These are phyloP conservation scores for Cryptosula pallasiana DNA, from an alignment of 2,888 invertebrate genomes.

Conservation along the genomic window DNA sequence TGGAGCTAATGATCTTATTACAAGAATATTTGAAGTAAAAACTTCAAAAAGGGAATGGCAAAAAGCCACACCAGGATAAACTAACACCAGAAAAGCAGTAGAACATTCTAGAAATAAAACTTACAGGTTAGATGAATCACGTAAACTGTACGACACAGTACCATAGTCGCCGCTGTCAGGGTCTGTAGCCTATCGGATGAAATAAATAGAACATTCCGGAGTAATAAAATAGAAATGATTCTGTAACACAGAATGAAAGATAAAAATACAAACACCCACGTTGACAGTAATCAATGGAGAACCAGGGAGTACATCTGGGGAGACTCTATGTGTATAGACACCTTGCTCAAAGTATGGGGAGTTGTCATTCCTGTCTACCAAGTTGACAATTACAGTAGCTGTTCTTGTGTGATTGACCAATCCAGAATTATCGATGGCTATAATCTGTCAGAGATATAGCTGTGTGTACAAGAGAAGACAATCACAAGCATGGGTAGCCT, in stretches of 20 bases:
- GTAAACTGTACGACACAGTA: neutral
- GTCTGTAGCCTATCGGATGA: neutral
- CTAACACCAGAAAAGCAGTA: too few species aligned
- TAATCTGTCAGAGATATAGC: neutral
- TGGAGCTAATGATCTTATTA: too few species aligned
- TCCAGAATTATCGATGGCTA: neutral
- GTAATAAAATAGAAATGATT: too few species aligned
- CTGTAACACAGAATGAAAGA: too few species aligned
- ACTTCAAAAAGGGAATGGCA: too few species aligned
- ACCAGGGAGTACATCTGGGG: neutral
- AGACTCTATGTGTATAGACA: neutral
- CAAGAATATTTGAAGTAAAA: too few species aligned
- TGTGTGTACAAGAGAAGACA: too few species aligned
- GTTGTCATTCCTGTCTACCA: constrained; percentile 18
- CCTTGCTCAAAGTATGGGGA: constrained; percentile 1
- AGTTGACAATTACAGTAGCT: neutral
- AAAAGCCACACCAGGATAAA: too few species aligned
- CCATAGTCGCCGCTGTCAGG: neutral
- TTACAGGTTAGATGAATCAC: neutral
- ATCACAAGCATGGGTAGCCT: too few species aligned
- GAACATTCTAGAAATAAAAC: neutral
- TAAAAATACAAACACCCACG: too few species aligned
- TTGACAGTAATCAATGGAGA: constrained; percentile 3
- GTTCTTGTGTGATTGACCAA: neutral
- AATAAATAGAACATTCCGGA: too few species aligned